Evolutionary conservation across 2,113 vertebrate genomes (phyloP).

Genomic region (Chionodraco myersi): DNA sequence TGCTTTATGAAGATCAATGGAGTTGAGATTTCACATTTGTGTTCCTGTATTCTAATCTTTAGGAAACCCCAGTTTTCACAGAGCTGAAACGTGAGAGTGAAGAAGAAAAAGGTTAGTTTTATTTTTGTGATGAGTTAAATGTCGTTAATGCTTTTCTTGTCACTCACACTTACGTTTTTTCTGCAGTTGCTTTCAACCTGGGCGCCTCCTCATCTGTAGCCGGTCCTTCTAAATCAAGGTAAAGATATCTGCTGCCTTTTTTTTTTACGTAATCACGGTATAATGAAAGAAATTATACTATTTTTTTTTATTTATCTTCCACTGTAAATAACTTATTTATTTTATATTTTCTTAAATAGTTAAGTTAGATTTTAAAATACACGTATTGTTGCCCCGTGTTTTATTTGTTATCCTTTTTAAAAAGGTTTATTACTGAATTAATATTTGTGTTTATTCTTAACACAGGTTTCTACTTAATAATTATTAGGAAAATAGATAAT

Average conservation of each 20-base stretch:
- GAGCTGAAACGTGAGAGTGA: conserved; percentile 93
- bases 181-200: conserved; percentile 93
- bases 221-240: conserved; percentile 91
- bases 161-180: not conserved
- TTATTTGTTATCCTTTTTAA: too few relatives aligned
- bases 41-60: not conserved
- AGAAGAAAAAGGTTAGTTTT: conserved; percentile 91
- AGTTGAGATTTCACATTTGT: not conserved
- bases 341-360: too few relatives aligned
- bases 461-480: too few relatives aligned
- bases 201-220: conserved; percentile 83
- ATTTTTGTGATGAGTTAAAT: not conserved
- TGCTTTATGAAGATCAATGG: not conserved
- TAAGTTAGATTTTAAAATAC: too few relatives aligned
- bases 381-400: too few relatives aligned
- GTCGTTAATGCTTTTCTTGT: not conserved
- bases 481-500: too few relatives aligned
- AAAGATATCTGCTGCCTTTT: conserved; percentile 9
- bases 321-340: too few relatives aligned
- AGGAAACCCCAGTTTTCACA: conserved; percentile 91
- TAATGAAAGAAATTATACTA: too few relatives aligned
- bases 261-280: too few relatives aligned
- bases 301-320: too few relatives aligned
- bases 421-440: too few relatives aligned
- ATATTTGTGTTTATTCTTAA: too few relatives aligned